Percentiles rank a stretch among this genome's conserved stretches.
Evolutionary conservation across 2,113 vertebrate species (phyloP).

Genomic region (Pithys albifrons): DNA sequence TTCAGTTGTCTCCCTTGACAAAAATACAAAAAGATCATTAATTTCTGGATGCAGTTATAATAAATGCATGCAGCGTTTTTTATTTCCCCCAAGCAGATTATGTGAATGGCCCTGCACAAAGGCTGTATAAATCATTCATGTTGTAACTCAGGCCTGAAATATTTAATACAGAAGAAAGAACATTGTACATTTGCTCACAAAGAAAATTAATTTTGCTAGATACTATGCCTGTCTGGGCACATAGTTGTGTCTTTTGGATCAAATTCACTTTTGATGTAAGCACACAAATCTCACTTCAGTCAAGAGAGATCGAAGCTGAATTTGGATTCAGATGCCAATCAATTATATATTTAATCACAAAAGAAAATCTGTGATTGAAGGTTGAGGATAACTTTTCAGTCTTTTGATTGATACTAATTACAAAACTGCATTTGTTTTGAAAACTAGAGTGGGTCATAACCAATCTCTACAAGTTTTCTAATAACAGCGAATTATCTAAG

Average conservation of each 20-base stretch:
- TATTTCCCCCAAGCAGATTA: background rate
- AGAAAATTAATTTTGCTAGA: slow-evolving; percentile 19
- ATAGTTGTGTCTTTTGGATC: background rate
- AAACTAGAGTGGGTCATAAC: background rate
- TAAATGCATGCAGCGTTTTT: background rate
- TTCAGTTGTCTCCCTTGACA: background rate
- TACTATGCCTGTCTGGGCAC: background rate
- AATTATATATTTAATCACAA: background rate
- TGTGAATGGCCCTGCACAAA: background rate
- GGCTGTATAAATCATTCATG: background rate
- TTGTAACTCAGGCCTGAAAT: background rate
- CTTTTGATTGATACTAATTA: background rate
- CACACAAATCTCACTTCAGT: background rate
- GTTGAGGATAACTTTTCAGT: background rate
- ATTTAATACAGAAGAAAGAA: background rate
- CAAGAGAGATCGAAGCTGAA: background rate
- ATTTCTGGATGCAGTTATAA: background rate
- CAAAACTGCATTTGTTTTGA: background rate
- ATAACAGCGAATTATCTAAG: background rate
- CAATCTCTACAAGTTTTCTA: background rate
- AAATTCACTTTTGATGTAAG: background rate
- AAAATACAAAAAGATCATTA: background rate
- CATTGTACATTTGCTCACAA: background rate
- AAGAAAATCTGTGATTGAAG: background rate
- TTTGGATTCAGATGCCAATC: background rate